A percentile compares a stretch with the other conserved stretches of the same genome.
Evolutionary conservation across 2,797 vertebrate species (phyloP).

Genomic region (Mus caroli): DNA sequence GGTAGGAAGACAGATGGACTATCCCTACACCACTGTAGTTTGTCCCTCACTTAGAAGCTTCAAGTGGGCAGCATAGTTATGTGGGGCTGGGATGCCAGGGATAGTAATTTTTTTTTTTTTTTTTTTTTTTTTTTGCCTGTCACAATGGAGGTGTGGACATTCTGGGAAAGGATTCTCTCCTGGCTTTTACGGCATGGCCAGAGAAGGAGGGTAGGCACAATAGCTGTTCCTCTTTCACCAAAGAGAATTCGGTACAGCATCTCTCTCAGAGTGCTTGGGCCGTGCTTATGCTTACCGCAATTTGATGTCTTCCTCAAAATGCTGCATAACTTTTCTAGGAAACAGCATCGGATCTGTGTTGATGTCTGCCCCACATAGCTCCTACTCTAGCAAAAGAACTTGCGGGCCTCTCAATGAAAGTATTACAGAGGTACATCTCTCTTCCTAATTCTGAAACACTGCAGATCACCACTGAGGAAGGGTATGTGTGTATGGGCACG

Average conservation of each 20-base stretch:
- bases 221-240: slow-evolving; percentile 58
- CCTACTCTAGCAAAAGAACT: slow-evolving; percentile 37
- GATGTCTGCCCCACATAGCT: slow-evolving; percentile 22
- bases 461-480: neutral
- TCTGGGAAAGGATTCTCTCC: slow-evolving; percentile 38
- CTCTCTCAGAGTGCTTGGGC: neutral
- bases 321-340: slow-evolving; percentile 6
- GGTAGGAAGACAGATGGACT: slow-evolving; percentile 57
- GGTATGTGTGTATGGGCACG: neutral
- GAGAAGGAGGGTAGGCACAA: slow-evolving; percentile 44
- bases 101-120: neutral
- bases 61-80: slow-evolving; percentile 40
- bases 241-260: slow-evolving; percentile 10
- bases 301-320: slow-evolving; percentile 55
- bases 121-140: neutral
- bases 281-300: slow-evolving; percentile 5
- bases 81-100: neutral
- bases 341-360: neutral
- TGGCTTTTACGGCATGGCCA: slow-evolving; percentile 43
- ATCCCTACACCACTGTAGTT: neutral
- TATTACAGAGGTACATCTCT: neutral
- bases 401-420: slow-evolving; percentile 9
- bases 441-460: slow-evolving; percentile 6
- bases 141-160: slow-evolving; percentile 34
- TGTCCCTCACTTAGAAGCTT: slow-evolving; percentile 28